phyloP scores from a whole-genome alignment of 2,888 invertebrate genomes.

The Baronia brevicornis region DNA sequence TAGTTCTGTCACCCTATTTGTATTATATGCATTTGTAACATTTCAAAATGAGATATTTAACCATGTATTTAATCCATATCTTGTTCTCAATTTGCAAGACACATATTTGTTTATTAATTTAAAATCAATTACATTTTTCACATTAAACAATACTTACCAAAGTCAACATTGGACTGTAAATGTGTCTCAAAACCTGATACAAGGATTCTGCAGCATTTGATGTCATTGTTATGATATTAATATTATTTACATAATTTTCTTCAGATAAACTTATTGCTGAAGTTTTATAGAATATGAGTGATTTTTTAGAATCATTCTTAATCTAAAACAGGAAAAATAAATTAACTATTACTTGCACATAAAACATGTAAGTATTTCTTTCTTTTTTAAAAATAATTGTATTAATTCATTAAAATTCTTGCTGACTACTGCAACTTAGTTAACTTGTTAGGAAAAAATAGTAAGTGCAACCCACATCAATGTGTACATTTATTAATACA shows the following conservation, averaged over 20 bases:
- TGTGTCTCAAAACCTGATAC: constrained; percentile 57
- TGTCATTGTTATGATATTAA: constrained; percentile 57
- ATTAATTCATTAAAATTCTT: too few species aligned
- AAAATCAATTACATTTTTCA: not conserved
- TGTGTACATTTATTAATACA: too few species aligned
- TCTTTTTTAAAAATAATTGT: too few species aligned
- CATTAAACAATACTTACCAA: constrained; percentile 33
- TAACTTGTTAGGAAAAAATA: too few species aligned
- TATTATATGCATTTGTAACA: too few species aligned
- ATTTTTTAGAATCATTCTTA: constrained; percentile 38
- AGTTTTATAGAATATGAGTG: constrained; percentile 63
- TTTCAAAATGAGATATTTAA: too few species aligned
- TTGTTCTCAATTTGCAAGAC: too few species aligned
- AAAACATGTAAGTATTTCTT: constrained; percentile 2
- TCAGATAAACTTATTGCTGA: constrained; percentile 34
- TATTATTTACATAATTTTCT: constrained; percentile 38
- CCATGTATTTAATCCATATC: too few species aligned
- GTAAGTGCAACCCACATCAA: too few species aligned
- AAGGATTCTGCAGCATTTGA: constrained; percentile 54
- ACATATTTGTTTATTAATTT: too few species aligned
- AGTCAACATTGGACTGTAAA: constrained; percentile 57
- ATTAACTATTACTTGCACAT: constrained; percentile 3
- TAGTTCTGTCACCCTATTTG: too few species aligned
- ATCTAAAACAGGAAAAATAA: constrained; percentile 36
- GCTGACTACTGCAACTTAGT: too few species aligned